These are phyloP conservation scores for Ligdia adustata DNA, from an alignment of 2,888 invertebrate species.

Conservation along the genomic window DNA sequence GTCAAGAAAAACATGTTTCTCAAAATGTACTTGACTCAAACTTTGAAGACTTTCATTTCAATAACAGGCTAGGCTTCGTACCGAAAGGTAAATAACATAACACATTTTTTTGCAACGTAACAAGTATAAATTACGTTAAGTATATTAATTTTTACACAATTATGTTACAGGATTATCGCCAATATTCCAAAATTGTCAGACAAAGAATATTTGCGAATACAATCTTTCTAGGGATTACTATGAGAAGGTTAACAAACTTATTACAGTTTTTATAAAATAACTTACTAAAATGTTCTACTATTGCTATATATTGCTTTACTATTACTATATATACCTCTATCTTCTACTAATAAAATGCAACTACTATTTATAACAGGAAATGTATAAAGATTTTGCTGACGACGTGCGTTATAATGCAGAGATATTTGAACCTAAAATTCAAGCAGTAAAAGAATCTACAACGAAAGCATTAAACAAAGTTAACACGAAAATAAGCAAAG, in stretches of 20 bases:
- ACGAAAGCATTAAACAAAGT: slow-evolving; percentile 57
- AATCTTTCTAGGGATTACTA: slow-evolving; percentile 58
- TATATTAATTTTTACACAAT: too few relatives aligned
- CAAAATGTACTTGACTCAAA: slow-evolving; percentile 2
- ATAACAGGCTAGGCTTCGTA: slow-evolving; percentile 73
- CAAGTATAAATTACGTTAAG: too few relatives aligned
- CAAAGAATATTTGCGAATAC: slow-evolving; percentile 44
- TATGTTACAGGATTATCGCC: slow-evolving; percentile 77
- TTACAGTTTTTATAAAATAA: too few relatives aligned
- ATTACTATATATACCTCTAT: not conserved
- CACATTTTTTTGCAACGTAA: not conserved
- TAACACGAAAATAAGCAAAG: slow-evolving; percentile 53
- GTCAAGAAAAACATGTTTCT: slow-evolving; percentile 6
- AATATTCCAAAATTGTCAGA: slow-evolving; percentile 65
- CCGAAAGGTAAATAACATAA: slow-evolving; percentile 81
- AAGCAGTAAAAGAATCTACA: slow-evolving; percentile 49
- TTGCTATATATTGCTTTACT: too few relatives aligned
- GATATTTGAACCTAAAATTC: slow-evolving; percentile 62
- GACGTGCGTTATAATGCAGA: slow-evolving; percentile 72
- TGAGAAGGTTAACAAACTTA: slow-evolving; percentile 55
- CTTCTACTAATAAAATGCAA: too few relatives aligned
- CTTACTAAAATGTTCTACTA: too few relatives aligned
- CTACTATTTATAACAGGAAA: slow-evolving; percentile 50
- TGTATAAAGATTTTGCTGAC: slow-evolving; percentile 73
- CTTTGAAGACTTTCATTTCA: slow-evolving; percentile 56